Base-by-base conservation (phyloP, 2,113 vertebrate species). In the Elgaria multicarinata region DNA sequence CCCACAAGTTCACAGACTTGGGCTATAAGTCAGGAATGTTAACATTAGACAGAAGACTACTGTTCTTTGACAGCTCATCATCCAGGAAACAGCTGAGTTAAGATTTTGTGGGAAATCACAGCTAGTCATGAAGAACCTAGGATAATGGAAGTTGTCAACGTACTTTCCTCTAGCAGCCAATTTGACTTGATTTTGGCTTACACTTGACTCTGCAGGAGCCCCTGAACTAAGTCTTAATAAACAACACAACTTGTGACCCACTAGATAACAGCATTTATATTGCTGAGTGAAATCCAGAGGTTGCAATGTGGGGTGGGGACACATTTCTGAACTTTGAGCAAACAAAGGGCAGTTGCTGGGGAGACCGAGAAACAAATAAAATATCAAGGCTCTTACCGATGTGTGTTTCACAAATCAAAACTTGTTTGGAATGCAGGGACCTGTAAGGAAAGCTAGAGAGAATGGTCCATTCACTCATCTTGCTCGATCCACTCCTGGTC, bases 61-160 rank as follows among this genome's bases (percentile, higher is more conserved):
- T 85, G 62, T 53, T 58, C 74, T 69, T 69, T 66, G 44, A 89
- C 81, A 89, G 88, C n/a, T 89, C 82, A 55, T 69, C 72, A 84
- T 76, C 72, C 46, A 39, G 81, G 44, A 77, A 85, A 78, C 62
- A 89, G 88, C 82, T 78, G 82, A 44, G 14, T 55, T 69, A 39
- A 9, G 62, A 24, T 69, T 67, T 84, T 67, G 81, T 39, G 81
- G 72, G 82, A 89, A 77, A 77, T 85, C 62, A 78, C 62, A 85
- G 72, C 58, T 77, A 42, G 58, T 50, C 44, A 77, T 31, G 62
- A 78, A 28, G 82, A 77, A 89, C 75, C 88, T 67, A 44, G 62
- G 44, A 55, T 84, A 26, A 69, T 3, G 81, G 53, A 39, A 24
- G 74, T 84, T 84, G 71, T 84, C 88, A 84, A 50, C 0, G n/a